Evolutionary conservation across 2,113 vertebrate genomes (phyloP).

Genomic region (Mirza zaza): DNA sequence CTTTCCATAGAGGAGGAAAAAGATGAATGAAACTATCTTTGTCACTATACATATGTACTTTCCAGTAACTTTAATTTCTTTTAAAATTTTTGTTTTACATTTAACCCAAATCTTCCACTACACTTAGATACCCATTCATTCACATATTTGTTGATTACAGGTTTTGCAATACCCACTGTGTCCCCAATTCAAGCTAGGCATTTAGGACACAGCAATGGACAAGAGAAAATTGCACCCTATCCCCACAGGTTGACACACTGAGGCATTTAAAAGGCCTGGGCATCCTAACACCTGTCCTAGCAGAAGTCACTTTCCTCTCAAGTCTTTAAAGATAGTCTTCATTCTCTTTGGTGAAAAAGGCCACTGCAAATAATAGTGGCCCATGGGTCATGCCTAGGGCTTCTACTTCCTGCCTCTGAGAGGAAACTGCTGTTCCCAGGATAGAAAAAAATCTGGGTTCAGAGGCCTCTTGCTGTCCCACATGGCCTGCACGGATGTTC

Average conservation of each 20-base stretch:
- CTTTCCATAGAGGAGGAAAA: too few relatives aligned
- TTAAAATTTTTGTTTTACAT: not conserved
- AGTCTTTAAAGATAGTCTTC: not conserved
- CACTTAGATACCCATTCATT: not conserved
- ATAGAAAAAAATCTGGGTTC: not conserved
- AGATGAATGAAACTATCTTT: too few relatives aligned
- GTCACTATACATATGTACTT: too few relatives aligned
- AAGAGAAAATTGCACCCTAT: not conserved
- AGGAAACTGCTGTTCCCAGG: not conserved
- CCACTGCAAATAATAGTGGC: too few relatives aligned
- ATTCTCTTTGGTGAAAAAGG: not conserved
- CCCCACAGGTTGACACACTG: not conserved
- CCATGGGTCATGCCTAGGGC: not conserved
- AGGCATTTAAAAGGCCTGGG: too few relatives aligned
- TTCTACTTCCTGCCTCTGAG: not conserved
- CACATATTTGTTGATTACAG: not conserved
- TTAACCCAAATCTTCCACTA: not conserved
- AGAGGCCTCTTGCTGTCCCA: too few relatives aligned
- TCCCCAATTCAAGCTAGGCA: not conserved
- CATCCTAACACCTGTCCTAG: not conserved
- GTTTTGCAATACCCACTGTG: not conserved
- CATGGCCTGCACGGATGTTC: not conserved
- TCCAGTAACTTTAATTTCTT: too few relatives aligned
- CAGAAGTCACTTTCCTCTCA: not conserved
- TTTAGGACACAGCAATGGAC: too few relatives aligned